Evolutionary conservation across 1,140 invertebrate genomes (phyloP).

Genomic region (Popillia japonica): DNA sequence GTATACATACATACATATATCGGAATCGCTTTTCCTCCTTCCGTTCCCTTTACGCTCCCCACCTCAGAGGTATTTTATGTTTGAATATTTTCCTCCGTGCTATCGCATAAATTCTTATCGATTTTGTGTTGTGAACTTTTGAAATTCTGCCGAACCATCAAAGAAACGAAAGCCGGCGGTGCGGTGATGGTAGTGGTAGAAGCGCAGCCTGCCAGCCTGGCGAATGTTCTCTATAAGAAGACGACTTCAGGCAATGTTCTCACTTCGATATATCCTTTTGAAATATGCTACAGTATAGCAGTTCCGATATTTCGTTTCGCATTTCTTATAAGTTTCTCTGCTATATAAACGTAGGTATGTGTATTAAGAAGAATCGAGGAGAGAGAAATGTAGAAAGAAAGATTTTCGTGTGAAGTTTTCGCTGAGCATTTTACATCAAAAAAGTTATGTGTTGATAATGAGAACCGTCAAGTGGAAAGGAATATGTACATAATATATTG

Average conservation of each 20-base stretch:
- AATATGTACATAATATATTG: no score
- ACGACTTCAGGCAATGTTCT: constrained; percentile 3
- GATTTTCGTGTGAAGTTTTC: no score
- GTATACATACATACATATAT: background rate
- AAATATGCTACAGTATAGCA: background rate
- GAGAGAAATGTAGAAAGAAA: no score
- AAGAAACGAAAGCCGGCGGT: background rate
- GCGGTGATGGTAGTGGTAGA: background rate
- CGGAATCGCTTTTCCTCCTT: background rate
- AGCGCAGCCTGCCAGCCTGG: background rate
- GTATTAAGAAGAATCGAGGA: background rate
- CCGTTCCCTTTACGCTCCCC: background rate
- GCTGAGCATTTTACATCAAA: no score
- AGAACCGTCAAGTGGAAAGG: no score
- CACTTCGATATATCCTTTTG: constrained; percentile 16
- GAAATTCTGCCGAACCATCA: background rate
- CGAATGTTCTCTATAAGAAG: no score
- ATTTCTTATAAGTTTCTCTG: background rate
- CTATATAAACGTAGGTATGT: background rate
- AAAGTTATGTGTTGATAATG: no score
- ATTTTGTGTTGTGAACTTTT: background rate
- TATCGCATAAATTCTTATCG: constrained; percentile 1
- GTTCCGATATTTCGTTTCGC: background rate
- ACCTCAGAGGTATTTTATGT: background rate
- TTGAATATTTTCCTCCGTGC: constrained; percentile 10